These are phyloP conservation scores for Indicator maculatus DNA, from an alignment of 2,113 vertebrate genomes.

Conservation along the genomic window DNA sequence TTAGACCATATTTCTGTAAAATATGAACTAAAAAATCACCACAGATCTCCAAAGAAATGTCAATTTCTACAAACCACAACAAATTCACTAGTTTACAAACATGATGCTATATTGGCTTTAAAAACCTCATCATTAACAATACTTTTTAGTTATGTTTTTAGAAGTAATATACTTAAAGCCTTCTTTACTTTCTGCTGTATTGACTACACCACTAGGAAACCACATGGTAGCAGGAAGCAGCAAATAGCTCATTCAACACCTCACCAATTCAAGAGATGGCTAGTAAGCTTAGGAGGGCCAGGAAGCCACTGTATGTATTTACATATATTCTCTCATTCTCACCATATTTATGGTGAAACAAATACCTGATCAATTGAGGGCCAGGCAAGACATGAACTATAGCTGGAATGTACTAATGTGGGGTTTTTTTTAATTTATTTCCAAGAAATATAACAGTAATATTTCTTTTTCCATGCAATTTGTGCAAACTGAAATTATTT, in stretches of 20 bases:
- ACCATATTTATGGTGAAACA: not conserved
- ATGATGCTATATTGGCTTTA: not conserved
- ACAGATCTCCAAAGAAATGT: not conserved
- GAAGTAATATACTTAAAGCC: not conserved
- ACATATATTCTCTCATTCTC: not conserved
- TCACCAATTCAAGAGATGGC: not conserved
- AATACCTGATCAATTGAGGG: not conserved
- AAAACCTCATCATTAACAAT: not conserved
- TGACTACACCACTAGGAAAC: not conserved
- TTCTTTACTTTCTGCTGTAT: not conserved
- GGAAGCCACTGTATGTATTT: not conserved
- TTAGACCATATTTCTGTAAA: not conserved
- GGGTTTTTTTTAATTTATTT: not conserved
- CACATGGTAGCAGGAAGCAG: not conserved
- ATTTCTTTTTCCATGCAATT: not conserved
- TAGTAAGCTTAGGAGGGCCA: not conserved
- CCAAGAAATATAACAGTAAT: not conserved
- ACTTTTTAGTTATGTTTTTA: not conserved
- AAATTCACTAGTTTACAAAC: not conserved
- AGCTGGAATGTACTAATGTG: not conserved
- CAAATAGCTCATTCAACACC: not conserved
- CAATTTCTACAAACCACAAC: not conserved
- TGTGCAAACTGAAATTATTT: not conserved
- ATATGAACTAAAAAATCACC: not conserved
- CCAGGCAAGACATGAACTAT: not conserved